Conservation (phyloP, 2,797 vertebrate genomes). For the Rhinogobio ventralis region DNA sequence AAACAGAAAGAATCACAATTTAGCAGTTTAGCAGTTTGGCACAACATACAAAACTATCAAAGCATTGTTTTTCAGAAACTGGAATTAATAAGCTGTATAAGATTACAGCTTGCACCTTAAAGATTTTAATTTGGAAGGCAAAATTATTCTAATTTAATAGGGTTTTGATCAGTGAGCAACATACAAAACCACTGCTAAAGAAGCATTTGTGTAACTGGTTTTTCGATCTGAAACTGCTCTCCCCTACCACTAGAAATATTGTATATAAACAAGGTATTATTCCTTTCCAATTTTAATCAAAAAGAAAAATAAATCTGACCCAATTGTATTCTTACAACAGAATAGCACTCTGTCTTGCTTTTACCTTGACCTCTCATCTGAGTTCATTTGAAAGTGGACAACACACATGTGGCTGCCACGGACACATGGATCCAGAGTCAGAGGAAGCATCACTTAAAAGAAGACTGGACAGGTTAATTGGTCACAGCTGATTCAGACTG, state of each 20-base stretch:
- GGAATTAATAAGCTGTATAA: too few species aligned
- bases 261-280: neutral
- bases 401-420: conserved; percentile 12
- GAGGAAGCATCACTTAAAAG: neutral
- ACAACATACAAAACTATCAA: too few species aligned
- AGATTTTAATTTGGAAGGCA: neutral
- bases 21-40: too few species aligned
- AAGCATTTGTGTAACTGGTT: neutral
- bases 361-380: conserved; percentile 31
- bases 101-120: too few species aligned
- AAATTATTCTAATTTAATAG: neutral
- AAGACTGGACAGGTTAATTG: neutral
- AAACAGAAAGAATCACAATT: too few species aligned
- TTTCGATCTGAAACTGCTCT: neutral
- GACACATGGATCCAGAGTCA: conserved; percentile 11
- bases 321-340: neutral
- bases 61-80: too few species aligned
- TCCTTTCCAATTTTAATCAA: neutral
- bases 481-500: neutral
- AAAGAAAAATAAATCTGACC: neutral
- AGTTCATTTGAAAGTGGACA: neutral
- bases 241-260: neutral
- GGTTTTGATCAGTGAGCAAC: too few species aligned
- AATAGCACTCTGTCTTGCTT: conserved; percentile 7
- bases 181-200: neutral